A percentile compares a stretch with the other conserved stretches of the same genome.
Conservation (phyloP, 1,140 invertebrate species). For the Panulirus ornatus region DNA sequence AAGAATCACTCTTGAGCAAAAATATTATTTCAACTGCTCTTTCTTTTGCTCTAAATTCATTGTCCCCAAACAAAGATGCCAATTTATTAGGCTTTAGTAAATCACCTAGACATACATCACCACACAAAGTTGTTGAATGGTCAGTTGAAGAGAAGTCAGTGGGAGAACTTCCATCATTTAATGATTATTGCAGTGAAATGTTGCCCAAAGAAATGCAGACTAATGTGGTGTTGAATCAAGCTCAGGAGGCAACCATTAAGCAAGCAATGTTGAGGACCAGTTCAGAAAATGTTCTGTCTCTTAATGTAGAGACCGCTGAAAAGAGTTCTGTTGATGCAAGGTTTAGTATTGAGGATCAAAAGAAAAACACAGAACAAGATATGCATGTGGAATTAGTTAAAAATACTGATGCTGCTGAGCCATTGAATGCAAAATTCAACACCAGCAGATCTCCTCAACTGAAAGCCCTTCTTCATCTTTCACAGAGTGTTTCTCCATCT, state of each 20-base stretch:
- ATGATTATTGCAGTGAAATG: not conserved
- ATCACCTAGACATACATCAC: too few species aligned
- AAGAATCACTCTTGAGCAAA: not conserved
- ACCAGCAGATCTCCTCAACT: conserved; percentile 50
- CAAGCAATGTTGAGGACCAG: not conserved
- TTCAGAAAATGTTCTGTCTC: not conserved
- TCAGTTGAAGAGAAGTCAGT: not conserved
- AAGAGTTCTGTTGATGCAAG: not conserved
- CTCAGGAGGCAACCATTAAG: not conserved
- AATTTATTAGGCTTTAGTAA: too few species aligned
- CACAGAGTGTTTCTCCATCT: conserved; percentile 51
- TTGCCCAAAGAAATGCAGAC: not conserved
- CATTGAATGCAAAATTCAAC: not conserved
- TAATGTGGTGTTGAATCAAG: not conserved
- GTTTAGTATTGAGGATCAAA: not conserved
- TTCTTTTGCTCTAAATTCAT: conserved; percentile 42
- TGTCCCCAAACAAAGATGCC: conserved; percentile 32
- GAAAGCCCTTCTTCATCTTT: conserved; percentile 50
- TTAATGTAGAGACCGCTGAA: not conserved
- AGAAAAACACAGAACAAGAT: not conserved
- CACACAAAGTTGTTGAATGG: not conserved
- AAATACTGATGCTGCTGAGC: not conserved
- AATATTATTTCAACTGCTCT: conserved; percentile 39
- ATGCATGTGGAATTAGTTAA: not conserved
- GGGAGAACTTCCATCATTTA: not conserved